phyloP scores from a whole-genome alignment of 2,113 vertebrate species.

The Leucoraja erinaceus region DNA sequence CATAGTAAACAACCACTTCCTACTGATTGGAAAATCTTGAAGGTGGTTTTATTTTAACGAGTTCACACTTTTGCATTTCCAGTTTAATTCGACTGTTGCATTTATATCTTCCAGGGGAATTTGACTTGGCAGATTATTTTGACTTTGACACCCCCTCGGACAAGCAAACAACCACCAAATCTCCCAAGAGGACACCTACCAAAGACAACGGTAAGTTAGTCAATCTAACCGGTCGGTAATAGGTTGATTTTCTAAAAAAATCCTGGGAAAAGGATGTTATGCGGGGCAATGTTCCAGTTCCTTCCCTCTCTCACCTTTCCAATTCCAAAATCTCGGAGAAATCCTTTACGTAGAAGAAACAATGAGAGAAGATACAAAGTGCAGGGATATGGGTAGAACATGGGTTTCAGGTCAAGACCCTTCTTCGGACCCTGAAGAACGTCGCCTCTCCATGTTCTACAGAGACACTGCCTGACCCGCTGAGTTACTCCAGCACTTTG shows the following conservation, averaged over 20 bases:
- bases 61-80: neutral
- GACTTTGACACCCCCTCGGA: slow-evolving; percentile 44
- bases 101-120: slow-evolving; percentile 33
- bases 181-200: neutral
- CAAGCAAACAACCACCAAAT: slow-evolving; percentile 47
- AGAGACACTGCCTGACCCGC: no score
- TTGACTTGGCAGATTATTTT: slow-evolving; percentile 42
- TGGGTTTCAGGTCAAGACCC: no score
- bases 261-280: neutral
- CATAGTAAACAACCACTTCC: neutral
- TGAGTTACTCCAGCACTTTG: no score
- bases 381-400: no score
- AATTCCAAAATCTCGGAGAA: neutral
- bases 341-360: neutral
- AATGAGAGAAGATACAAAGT: no score
- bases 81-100: neutral
- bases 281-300: neutral
- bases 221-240: neutral
- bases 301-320: neutral
- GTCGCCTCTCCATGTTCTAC: no score
- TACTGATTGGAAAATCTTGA: neutral
- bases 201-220: slow-evolving; percentile 41
- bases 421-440: no score
- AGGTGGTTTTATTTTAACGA: neutral
- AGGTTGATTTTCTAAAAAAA: neutral